Evolutionary conservation across 2,888 invertebrate genomes (phyloP).

Genomic region (Tipula vernalis): DNA sequence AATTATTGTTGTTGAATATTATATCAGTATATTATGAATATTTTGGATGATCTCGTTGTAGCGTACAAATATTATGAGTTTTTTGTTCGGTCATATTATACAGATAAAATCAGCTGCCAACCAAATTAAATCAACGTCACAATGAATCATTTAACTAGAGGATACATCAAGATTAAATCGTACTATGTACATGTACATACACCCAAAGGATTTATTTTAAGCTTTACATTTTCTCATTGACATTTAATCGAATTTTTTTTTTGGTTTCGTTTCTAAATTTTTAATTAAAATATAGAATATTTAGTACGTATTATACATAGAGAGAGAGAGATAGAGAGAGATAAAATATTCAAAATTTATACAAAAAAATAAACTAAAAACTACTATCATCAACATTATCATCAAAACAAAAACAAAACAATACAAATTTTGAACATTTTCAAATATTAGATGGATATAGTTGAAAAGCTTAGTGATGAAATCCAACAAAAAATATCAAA

Average conservation of each 20-base stretch:
- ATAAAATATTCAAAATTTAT: not conserved
- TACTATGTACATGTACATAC: not conserved
- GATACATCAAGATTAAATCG: not conserved
- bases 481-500: no score
- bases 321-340: not conserved
- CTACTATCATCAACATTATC: not conserved
- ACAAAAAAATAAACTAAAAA: not conserved
- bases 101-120: not conserved
- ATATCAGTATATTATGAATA: not conserved
- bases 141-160: not conserved
- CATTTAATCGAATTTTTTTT: not conserved
- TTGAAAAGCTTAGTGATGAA: not conserved
- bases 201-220: not conserved
- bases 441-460: not conserved
- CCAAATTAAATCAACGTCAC: not conserved
- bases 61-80: not conserved
- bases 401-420: not conserved
- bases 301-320: not conserved
- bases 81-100: not conserved
- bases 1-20: not conserved
- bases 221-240: not conserved
- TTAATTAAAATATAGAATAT: not conserved
- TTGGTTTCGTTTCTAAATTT: not conserved
- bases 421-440: not conserved
- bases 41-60: not conserved